A percentile compares a stretch with the other conserved stretches of the same genome.
These are phyloP conservation scores for Leptodactylus fallax DNA, from an alignment of 2,797 vertebrate genomes.

Conservation along the genomic window DNA sequence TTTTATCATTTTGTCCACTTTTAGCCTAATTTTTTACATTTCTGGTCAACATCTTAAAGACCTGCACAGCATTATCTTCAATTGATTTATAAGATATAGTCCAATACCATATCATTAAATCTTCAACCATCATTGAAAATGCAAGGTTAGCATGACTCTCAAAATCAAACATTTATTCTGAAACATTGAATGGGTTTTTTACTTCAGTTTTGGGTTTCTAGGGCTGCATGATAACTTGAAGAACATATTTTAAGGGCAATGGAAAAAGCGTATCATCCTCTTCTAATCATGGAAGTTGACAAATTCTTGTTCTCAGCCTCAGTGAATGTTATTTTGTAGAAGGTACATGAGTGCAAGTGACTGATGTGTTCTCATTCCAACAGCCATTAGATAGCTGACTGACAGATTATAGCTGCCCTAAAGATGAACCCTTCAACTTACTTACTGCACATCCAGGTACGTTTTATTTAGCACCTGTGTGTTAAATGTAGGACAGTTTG, in stretches of 20 bases:
- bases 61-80: no score
- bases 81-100: no score
- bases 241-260: not conserved
- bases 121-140: not conserved
- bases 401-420: conserved; percentile 23
- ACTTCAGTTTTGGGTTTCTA: not conserved
- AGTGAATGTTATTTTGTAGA: not conserved
- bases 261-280: not conserved
- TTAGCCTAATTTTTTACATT: no score
- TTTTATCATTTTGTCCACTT: no score
- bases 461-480: not conserved
- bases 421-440: conserved; percentile 11
- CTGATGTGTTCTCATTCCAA: not conserved
- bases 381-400: not conserved
- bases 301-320: not conserved
- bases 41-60: no score
- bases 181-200: not conserved
- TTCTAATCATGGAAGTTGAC: not conserved
- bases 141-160: not conserved
- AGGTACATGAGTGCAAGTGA: not conserved
- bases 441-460: not conserved
- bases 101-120: no score
- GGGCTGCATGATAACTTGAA: not conserved
- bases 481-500: conserved; percentile 3
- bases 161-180: not conserved